Evolutionary conservation across 2,113 vertebrate species (phyloP).

Genomic region (Myiagra hebetior): DNA sequence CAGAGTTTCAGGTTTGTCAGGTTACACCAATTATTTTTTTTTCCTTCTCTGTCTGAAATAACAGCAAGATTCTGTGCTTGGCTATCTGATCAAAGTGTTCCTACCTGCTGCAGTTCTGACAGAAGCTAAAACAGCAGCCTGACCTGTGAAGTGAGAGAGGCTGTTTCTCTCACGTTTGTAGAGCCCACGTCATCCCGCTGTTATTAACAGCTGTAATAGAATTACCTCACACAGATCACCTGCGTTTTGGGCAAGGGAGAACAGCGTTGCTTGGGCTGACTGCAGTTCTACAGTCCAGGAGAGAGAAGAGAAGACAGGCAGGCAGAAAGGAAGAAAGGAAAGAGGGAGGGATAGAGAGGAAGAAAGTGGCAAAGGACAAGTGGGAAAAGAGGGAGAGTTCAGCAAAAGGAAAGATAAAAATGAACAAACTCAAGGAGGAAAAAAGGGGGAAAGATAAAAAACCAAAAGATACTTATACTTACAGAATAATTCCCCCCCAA

Average conservation of each 20-base stretch:
- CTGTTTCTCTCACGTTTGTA: neutral
- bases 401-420: neutral
- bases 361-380: neutral
- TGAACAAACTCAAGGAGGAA: neutral
- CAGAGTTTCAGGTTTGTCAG: neutral
- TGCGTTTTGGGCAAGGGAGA: neutral
- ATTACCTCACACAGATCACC: neutral
- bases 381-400: neutral
- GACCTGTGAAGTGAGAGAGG: neutral
- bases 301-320: too few species aligned
- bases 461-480: neutral
- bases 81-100: neutral
- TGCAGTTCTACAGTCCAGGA: too few species aligned
- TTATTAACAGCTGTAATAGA: neutral
- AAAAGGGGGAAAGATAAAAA: neutral
- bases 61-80: too few species aligned
- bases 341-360: neutral
- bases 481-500: accelerated
- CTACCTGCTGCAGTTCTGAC: neutral
- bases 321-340: neutral
- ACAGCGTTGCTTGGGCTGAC: neutral
- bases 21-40: neutral
- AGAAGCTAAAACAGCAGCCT: neutral
- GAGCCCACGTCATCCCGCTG: neutral
- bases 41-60: neutral